Base-by-base conservation (phyloP, 2,888 invertebrate species). In the Salticus scenicus region DNA sequence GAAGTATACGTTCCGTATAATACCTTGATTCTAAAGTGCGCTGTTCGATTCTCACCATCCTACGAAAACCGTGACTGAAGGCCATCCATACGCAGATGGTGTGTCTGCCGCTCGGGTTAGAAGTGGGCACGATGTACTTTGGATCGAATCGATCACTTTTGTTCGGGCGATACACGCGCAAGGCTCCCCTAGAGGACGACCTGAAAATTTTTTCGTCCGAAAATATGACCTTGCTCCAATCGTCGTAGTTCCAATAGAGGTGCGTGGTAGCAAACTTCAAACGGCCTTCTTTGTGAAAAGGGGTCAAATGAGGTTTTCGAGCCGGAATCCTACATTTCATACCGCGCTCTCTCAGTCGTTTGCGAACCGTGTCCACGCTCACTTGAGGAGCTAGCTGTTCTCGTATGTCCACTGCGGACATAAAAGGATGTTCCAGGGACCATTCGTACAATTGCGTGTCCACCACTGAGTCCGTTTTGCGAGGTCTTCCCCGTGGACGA, bases 141-240 rank as follows among this genome's bases (percentile, higher is more conserved):
- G 71, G 37, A 20, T 71, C 71, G 30, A 33, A 79, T n/a, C 78
- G 71, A 8, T 71, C 63, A 27, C 71, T 63, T 37, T 10, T 37
- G 0, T 31, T 47, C 0, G 51, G 31, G 12, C 71, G 37, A 28
- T 64, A 71, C 2, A 78, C 78, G 12, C 78, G 5, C n/a, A 70
- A 41, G 17, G 64, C 71, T 27, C 64, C 20, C 27, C 63, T 63
- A 0, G 64, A 64, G 1, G 4, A 7, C 7, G 78, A 41, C 0
- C 30, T 10, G 17, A 80, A 80, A 1, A 73, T 51, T 30, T 80
- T 80, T 73, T 80, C 80, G 30, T 80, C 73, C 0, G 80, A 80
- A 51, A 80, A 80, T 1, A 80, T 30, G 0, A 79, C 42, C 0
- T 51, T 33, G 20, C 42, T 12, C 78, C 78, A 72, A 0, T 12